Percentiles rank a stretch among this genome's conserved stretches.
Evolutionary conservation across 1,140 invertebrate species (phyloP).

Genomic region (Pantala flavescens): DNA sequence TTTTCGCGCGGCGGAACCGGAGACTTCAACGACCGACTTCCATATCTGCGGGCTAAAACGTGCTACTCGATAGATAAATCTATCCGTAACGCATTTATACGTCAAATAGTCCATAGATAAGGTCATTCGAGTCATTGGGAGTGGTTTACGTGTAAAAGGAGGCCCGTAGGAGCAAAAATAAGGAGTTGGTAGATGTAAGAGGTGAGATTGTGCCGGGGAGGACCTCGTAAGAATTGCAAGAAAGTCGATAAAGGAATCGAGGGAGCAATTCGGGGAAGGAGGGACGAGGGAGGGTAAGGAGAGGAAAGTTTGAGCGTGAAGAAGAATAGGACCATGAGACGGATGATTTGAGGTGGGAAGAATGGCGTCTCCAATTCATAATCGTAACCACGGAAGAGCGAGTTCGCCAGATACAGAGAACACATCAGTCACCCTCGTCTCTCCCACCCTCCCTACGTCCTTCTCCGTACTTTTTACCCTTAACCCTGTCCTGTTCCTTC

Average conservation of each 20-base stretch:
- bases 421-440: background rate
- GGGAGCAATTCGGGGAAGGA: background rate
- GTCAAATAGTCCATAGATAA: too few relatives aligned
- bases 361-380: background rate
- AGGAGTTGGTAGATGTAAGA: background rate
- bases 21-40: too few relatives aligned
- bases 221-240: background rate
- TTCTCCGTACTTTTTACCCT: background rate
- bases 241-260: background rate
- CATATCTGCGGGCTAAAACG: too few relatives aligned
- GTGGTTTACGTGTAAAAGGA: too few relatives aligned
- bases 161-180: background rate
- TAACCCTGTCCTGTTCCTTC: background rate
- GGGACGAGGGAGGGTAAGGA: background rate
- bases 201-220: background rate
- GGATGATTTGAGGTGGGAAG: background rate
- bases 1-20: too few relatives aligned
- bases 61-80: too few relatives aligned
- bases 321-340: background rate
- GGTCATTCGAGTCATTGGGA: too few relatives aligned
- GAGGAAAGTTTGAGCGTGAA: background rate
- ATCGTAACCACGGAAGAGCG: background rate
- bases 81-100: too few relatives aligned
- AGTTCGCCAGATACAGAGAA: background rate
- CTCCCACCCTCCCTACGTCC: background rate